Evolutionary conservation across 2,797 vertebrate genomes (phyloP), one percentile per base, ranked within the genome.

Genomic region (Aratinga solstitialis): DNA sequence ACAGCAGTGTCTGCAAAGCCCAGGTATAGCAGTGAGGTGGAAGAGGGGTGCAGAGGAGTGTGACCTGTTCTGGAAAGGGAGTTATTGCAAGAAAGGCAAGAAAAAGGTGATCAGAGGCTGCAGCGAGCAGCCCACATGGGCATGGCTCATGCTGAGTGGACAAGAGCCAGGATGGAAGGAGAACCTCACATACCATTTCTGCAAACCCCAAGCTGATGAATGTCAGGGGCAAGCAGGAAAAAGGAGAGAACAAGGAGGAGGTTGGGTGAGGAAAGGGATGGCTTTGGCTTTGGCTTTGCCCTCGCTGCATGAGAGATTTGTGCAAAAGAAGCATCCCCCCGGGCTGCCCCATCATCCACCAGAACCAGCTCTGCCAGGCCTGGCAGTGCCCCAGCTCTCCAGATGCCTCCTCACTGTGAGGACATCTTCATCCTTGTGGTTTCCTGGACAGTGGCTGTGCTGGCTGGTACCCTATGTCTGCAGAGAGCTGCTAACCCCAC

Each of bases 291-390:
- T 68, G 59, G 38, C 27, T 92, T 30, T 68, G 62, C 7, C 63
- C 38, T 86, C 1, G 0, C 69, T 3, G 42, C 50, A 2, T 0
- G 0, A 24, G n/a, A 53, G 51, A 3, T 76, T 67, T 32, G 27
- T 19, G 29, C 30, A 1, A 13, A 32, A 43, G n/a, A 34, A 76
- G 36, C 47, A 26, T 54, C n/a, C 5, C 6, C 50, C 54, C 0
- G 0, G 45, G 77, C 50, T 89, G 59, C 38, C 62, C 69, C 61
- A 20, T 74, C 87, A 2, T 34, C 5, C 0, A 0, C 61, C 10
- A 67, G 17, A 22, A 26, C 36, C 61, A 18, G n/a, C 45, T 54
- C 40, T 54, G 42, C 2, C 32, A 20, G 32, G 43, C 20, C 42
- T 51, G 75, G 86, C 84, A 71, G 40, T 2, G 11, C 27, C 78